Base-by-base conservation (phyloP, 2,888 invertebrate species). In the Rhimphoctona megacephalus region DNA sequence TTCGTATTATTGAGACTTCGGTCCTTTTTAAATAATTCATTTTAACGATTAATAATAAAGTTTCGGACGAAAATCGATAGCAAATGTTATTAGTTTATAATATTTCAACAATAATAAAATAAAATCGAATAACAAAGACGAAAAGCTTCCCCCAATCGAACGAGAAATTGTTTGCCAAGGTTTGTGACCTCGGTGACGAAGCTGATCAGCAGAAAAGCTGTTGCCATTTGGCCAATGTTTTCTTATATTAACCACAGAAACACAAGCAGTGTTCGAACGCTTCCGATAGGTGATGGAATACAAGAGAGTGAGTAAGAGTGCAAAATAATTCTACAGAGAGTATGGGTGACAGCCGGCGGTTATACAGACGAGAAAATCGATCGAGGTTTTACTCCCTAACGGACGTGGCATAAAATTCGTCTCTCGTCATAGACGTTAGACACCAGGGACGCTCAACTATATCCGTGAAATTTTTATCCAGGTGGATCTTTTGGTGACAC, bases 381-480 rank as follows among this genome's bases (percentile, higher is more conserved):
- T 86, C 76, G 66, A 46, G 43, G 83, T 83, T 78, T 82, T 49
- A 76, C 76, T 64, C 69, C 76, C 76, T 61, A 43, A 61, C 78
- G 61, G n/a, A 36, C 61, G 70, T 72, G 46, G 39, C 74, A 70
- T 66, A 80, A 82, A 70, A 83, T 83, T 76, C 54, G 85, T 83
- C 70, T 80, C 69, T 86, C 72, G 66, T 76, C 70, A 83, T 52
- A 83, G 54, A 79, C 70, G 70, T 83, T 57, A 72, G 43, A 46
- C 54, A 72, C 61, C 83, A 80, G 83, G 67, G 83, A 80, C 83
- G 72, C 85, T 86, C 83, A 83, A 86, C 83, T 46, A 19, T 76
- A 30, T 43, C 14, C 64, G 19, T 25, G 25, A 30, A 39, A 57
- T 69, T 39, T 61, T 33, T 54, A 52, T 30, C 72, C 46, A 72